Conservation (phyloP, 2,797 vertebrate species). For the Melanotaenia pygmaea region DNA sequence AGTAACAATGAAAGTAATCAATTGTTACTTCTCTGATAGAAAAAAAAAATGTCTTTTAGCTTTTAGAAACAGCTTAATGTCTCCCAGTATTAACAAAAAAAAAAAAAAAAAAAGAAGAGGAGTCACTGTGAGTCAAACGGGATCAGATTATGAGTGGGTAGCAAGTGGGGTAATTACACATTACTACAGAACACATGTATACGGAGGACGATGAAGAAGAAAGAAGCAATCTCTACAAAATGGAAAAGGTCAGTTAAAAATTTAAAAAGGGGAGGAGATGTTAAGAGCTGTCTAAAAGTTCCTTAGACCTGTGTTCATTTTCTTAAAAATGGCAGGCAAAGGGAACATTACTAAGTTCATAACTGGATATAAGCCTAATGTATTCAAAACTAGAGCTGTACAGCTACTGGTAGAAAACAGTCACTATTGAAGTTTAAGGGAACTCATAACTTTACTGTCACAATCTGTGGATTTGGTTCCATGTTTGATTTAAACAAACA, state of each 20-base stretch:
- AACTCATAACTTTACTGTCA: neutral
- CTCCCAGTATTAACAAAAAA: slow-evolving; percentile 51
- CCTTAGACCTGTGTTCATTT: neutral
- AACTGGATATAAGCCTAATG: neutral
- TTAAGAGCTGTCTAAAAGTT: slow-evolving; percentile 44
- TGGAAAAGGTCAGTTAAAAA: no score
- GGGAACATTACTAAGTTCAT: neutral
- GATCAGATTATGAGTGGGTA: slow-evolving; percentile 69
- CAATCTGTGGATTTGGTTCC: no score
- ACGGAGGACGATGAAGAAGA: neutral
- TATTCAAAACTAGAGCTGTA: neutral
- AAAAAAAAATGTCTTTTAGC: slow-evolving; percentile 27
- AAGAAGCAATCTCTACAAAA: neutral
- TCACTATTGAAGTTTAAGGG: neutral
- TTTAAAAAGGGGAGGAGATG: slow-evolving; percentile 30
- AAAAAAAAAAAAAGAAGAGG: slow-evolving; percentile 9
- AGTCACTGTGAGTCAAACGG: slow-evolving; percentile 63
- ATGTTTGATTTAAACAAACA: no score
- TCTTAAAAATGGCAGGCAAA: neutral
- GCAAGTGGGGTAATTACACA: slow-evolving; percentile 65
- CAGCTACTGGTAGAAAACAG: neutral
- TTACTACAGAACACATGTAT: neutral
- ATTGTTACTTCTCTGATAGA: slow-evolving; percentile 42
- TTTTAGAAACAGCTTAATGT: slow-evolving; percentile 70
- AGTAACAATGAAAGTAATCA: slow-evolving; percentile 54